Conservation (phyloP, 1,140 invertebrate genomes). For the Ceratina australensis region DNA sequence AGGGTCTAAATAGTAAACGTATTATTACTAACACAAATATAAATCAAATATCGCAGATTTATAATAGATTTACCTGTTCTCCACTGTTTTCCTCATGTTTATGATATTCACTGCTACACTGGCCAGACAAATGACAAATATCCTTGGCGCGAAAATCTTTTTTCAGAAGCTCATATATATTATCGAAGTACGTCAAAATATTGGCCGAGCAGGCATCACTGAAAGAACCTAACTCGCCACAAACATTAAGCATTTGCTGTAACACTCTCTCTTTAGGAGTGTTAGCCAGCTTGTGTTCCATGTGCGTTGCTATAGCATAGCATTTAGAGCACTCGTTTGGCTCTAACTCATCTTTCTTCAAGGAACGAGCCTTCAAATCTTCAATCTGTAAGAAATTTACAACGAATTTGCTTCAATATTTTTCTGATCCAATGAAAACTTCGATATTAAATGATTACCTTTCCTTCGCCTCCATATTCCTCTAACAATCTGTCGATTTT, state of each 20-base stretch:
- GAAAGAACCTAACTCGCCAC: slow-evolving; percentile 84
- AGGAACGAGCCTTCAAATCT: slow-evolving; percentile 38
- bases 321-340: slow-evolving; percentile 76
- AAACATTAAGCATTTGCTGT: slow-evolving; percentile 74
- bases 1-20: slow-evolving; percentile 51
- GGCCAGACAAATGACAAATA: slow-evolving; percentile 87
- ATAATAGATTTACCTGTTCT: too few relatives aligned
- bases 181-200: slow-evolving; percentile 85
- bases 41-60: too few relatives aligned
- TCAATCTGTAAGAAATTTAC: slow-evolving; percentile 45
- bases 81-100: slow-evolving; percentile 80
- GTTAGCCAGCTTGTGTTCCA: slow-evolving; percentile 72
- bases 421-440: not conserved
- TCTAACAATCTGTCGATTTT: slow-evolving; percentile 84
- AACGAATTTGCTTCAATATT: not conserved
- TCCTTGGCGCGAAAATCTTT: slow-evolving; percentile 83
- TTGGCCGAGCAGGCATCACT: slow-evolving; percentile 89
- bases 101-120: slow-evolving; percentile 84
- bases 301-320: slow-evolving; percentile 71
- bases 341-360: slow-evolving; percentile 71
- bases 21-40: not conserved
- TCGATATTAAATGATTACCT: slow-evolving; percentile 49
- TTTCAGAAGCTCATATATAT: slow-evolving; percentile 83
- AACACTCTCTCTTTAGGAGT: slow-evolving; percentile 65
- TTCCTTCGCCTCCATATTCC: slow-evolving; percentile 72